Conservation (phyloP, 1,140 invertebrate genomes). For the Calephelis virginiensis region DNA sequence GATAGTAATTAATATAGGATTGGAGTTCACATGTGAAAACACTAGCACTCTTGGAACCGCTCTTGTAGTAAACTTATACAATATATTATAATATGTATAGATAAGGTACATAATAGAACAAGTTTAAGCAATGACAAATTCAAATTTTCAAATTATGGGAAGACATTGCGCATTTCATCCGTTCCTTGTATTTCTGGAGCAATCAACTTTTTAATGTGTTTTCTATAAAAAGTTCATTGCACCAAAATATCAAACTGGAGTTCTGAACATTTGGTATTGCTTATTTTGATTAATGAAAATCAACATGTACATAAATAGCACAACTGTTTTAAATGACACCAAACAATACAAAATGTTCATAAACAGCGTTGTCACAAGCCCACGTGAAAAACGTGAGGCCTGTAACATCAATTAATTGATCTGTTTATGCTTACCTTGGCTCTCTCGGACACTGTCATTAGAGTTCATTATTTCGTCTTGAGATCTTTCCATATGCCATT, state of each 20-base stretch:
- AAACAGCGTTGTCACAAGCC: slow-evolving; percentile 27
- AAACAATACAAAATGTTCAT: slow-evolving; percentile 2
- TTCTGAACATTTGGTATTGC: slow-evolving; percentile 60
- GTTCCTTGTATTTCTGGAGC: slow-evolving; percentile 70
- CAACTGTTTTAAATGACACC: neutral
- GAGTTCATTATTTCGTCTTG: slow-evolving; percentile 75
- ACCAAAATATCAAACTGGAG: slow-evolving; percentile 57
- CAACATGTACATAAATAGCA: slow-evolving; percentile 1
- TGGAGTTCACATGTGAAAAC: slow-evolving; percentile 77
- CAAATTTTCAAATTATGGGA: slow-evolving; percentile 73
- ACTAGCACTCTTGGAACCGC: slow-evolving; percentile 75
- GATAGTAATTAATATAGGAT: slow-evolving; percentile 67
- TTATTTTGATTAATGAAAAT: neutral
- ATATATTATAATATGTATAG: slow-evolving; percentile 37
- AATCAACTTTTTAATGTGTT: slow-evolving; percentile 48
- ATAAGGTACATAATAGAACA: slow-evolving; percentile 62
- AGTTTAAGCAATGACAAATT: slow-evolving; percentile 73
- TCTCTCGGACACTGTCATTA: slow-evolving; percentile 73
- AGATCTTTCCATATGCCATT: slow-evolving; percentile 78
- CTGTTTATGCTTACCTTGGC: slow-evolving; percentile 71
- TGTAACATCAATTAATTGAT: slow-evolving; percentile 31
- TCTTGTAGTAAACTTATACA: slow-evolving; percentile 70
- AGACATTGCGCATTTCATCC: slow-evolving; percentile 79
- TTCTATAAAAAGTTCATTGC: slow-evolving; percentile 54
- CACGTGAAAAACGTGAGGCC: slow-evolving; percentile 16